Percentiles rank a stretch among this genome's conserved stretches.
These are phyloP conservation scores for Hirudinaria manillensis DNA, from an alignment of 2,888 invertebrate species.

Conservation along the genomic window DNA sequence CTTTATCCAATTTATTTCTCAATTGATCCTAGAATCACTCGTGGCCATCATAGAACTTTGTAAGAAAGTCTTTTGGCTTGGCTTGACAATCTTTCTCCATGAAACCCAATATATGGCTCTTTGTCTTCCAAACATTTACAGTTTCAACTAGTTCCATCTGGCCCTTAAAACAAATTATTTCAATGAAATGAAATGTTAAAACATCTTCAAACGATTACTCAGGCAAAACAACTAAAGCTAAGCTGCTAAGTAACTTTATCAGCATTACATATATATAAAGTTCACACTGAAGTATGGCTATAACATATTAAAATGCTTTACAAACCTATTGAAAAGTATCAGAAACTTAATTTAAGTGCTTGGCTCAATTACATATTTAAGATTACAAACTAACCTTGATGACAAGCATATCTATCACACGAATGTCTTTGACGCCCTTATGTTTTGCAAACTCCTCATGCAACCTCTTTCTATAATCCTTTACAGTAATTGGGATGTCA, in stretches of 20 bases:
- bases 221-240: not conserved
- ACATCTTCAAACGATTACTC: not conserved
- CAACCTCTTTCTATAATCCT: conserved; percentile 67
- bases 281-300: too few relatives aligned
- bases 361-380: not conserved
- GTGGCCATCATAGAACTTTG: conserved; percentile 65
- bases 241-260: too few relatives aligned
- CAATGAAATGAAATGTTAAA: not conserved
- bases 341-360: not conserved
- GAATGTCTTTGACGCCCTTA: conserved; percentile 72
- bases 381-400: conserved; percentile 67
- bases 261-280: too few relatives aligned
- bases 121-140: conserved; percentile 80
- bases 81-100: conserved; percentile 78
- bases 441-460: conserved; percentile 73
- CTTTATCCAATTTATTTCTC: too few relatives aligned
- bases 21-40: not conserved
- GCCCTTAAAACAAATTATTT: conserved; percentile 62
- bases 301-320: too few relatives aligned
- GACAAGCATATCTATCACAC: conserved; percentile 83
- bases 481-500: conserved; percentile 71
- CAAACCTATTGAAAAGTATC: not conserved
- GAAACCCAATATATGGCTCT: conserved; percentile 76
- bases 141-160: conserved; percentile 90
- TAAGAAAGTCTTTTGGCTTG: conserved; percentile 82